Conservation (phyloP, 2,888 invertebrate genomes). For the Himalopsyche tibetana region DNA sequence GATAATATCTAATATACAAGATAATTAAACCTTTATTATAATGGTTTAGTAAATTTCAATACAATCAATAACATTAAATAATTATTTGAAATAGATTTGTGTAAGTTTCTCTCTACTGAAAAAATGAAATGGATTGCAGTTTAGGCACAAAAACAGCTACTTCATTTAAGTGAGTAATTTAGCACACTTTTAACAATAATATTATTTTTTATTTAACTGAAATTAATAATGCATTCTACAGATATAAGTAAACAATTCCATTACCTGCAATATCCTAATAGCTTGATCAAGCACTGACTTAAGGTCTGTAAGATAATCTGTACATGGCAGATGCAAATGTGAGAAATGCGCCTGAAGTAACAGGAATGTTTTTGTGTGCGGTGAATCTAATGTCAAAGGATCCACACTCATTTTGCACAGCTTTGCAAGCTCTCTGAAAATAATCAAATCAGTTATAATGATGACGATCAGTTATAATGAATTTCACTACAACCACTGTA, state of each 20-base stretch:
- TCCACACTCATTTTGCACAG: slow-evolving; percentile 85
- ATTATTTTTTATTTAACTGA: too few relatives aligned
- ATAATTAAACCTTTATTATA: too few relatives aligned
- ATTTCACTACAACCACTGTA: too few relatives aligned
- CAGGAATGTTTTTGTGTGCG: slow-evolving; percentile 95
- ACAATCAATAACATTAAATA: too few relatives aligned
- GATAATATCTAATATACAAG: too few relatives aligned
- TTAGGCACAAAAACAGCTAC: too few relatives aligned
- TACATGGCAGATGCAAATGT: slow-evolving; percentile 87
- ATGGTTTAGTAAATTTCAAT: too few relatives aligned
- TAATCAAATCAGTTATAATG: neutral
- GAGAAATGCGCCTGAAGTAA: slow-evolving; percentile 96
- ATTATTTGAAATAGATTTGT: slow-evolving; percentile 44
- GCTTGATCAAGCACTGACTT: slow-evolving; percentile 98
- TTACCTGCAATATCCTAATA: slow-evolving; percentile 93
- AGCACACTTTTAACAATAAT: too few relatives aligned
- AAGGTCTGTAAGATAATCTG: slow-evolving; percentile 97
- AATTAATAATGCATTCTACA: too few relatives aligned
- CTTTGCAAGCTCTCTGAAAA: slow-evolving; percentile 85
- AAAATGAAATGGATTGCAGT: slow-evolving; percentile 57
- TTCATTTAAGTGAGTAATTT: too few relatives aligned
- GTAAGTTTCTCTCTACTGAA: slow-evolving; percentile 40
- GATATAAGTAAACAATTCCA: neutral
- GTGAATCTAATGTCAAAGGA: slow-evolving; percentile 87
- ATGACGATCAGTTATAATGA: neutral